Evolutionary conservation across 2,113 vertebrate genomes (phyloP), one percentile per base, ranked within the genome.

Genomic region (Bufo gargarizans): DNA sequence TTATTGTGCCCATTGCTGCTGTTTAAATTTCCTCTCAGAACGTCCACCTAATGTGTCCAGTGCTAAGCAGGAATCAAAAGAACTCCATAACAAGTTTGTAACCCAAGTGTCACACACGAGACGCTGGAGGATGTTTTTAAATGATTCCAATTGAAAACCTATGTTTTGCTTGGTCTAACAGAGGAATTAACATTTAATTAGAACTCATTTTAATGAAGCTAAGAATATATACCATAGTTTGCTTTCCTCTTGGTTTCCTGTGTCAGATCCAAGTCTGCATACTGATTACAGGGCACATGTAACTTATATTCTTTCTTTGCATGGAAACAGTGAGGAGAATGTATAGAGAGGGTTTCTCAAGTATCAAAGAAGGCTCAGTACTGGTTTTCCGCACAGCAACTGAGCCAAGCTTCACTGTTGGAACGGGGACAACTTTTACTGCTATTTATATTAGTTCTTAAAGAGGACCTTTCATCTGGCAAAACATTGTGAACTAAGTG

Each of bases 281-380:
- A 53, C 17, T 53, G 47, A 77, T 77, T 20, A 77, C 7, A 77
- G 33, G 76, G 76, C 76, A 77, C 49, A 17, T 77, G 76, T 53
- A 77, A n/a, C 47, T 77, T n/a, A 20, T 53, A 11, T 50, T 11
- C 17, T 12, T 74, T 20, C 45, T 50, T 11, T 50, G 76, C 14
- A 53, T 6, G 53, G 20, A 50, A 77, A 49, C 17, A 74, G 43
- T 50, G 74, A 53, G 49, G 47, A 53, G 49, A 77, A 77, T 77
- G 76, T 50, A 77, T 50, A 77, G 76, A 77, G 19, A n/a, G 76
- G 76, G 19, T 77, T 19, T 77, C 47, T 77, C 76, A 77, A 77
- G 71, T 74, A 74, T 53, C 76, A 77, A 77, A n/a, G 69, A 33
- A 76, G 19, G 20, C 76, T 49, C 47, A 53, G 47, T 77, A n/a